A percentile compares a stretch with the other conserved stretches of the same genome.
Evolutionary conservation across 1,140 invertebrate species (phyloP).

Genomic region (Telenomus remus): DNA sequence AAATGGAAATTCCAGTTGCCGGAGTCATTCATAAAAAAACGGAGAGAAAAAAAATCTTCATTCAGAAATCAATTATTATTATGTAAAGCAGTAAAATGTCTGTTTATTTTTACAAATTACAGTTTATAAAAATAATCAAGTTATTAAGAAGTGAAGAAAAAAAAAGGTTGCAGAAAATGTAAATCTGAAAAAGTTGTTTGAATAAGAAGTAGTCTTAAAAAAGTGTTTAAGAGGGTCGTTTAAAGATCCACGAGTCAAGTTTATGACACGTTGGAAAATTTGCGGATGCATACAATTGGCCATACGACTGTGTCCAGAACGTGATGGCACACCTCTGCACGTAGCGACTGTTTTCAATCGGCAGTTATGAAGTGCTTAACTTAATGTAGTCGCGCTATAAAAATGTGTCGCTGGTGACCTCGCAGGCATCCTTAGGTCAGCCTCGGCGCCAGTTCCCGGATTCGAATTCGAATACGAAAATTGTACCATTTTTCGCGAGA

Average conservation of each 20-base stretch:
- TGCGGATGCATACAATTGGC: slow-evolving; percentile 74
- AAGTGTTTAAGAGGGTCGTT: slow-evolving; percentile 17
- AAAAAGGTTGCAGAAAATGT: too few relatives aligned
- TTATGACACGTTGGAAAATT: slow-evolving; percentile 71
- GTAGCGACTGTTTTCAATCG: slow-evolving; percentile 62
- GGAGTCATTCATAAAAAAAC: not conserved
- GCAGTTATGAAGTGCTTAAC: slow-evolving; percentile 69
- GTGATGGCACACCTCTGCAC: slow-evolving; percentile 49
- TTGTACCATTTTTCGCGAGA: too few relatives aligned
- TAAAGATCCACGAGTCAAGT: slow-evolving; percentile 62
- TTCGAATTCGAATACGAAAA: slow-evolving; percentile 30
- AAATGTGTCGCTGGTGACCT: slow-evolving; percentile 69
- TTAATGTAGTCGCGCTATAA: slow-evolving; percentile 66
- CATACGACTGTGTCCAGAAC: slow-evolving; percentile 56
- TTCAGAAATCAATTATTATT: slow-evolving; percentile 27
- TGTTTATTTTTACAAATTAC: not conserved
- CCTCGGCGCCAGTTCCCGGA: slow-evolving; percentile 64
- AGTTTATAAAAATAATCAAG: too few relatives aligned
- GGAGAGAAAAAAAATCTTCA: slow-evolving; percentile 8
- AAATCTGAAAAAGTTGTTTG: too few relatives aligned
- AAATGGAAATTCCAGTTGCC: slow-evolving; percentile 27
- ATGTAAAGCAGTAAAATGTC: slow-evolving; percentile 27
- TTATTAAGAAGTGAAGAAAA: too few relatives aligned
- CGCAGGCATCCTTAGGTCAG: slow-evolving; percentile 71
- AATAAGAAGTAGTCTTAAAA: too few relatives aligned